These are phyloP conservation scores for Oreochromis spilurus DNA, from an alignment of 2,113 vertebrate species.

Conservation along the genomic window DNA sequence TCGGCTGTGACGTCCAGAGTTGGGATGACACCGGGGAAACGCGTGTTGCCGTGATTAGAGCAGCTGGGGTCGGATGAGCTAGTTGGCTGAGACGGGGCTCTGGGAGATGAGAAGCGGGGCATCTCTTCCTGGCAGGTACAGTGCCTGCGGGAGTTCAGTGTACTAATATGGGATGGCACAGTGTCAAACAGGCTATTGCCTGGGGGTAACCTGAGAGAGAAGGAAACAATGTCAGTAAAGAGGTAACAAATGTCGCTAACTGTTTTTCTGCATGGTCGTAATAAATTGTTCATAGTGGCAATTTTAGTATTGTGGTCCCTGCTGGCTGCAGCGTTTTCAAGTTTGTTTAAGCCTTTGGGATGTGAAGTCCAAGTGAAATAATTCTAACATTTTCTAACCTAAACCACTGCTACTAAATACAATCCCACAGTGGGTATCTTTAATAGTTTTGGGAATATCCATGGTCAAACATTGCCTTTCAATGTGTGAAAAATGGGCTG, in stretches of 20 bases:
- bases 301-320: rapidly evolving
- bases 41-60: conserved; percentile 54
- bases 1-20: conserved; percentile 80
- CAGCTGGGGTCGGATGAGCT: conserved; percentile 60
- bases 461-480: not conserved
- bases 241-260: not conserved
- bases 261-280: not conserved
- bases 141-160: conserved; percentile 45
- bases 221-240: not conserved
- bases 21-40: conserved; percentile 77
- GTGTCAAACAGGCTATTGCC: conserved; percentile 85
- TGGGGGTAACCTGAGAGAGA: conserved; percentile 76
- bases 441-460: not conserved
- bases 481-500: not conserved
- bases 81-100: conserved; percentile 19
- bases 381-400: not conserved
- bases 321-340: not conserved
- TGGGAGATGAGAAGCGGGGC: conserved; percentile 15
- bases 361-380: not conserved
- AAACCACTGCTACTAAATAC: not conserved
- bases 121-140: conserved; percentile 71
- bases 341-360: not conserved
- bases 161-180: conserved; percentile 42
- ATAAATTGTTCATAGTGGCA: not conserved
- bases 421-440: not conserved